These are phyloP conservation scores for Rhinoderma darwinii DNA, from an alignment of 2,113 vertebrate species.

Conservation along the genomic window DNA sequence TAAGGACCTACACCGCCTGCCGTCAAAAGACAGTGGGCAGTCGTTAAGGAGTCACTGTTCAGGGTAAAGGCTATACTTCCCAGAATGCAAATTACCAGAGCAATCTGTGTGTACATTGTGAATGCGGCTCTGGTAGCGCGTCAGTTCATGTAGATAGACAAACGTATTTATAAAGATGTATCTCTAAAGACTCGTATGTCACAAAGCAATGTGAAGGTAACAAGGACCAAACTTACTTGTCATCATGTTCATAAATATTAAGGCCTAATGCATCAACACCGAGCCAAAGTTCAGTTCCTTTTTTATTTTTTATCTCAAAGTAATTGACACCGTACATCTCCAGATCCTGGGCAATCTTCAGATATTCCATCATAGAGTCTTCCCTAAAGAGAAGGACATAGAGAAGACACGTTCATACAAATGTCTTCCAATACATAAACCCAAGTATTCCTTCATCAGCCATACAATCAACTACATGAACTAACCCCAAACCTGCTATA, in stretches of 20 bases:
- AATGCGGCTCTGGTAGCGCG: no score
- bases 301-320: conserved; percentile 99
- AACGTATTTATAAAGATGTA: no score
- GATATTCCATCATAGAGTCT: conserved; percentile 98
- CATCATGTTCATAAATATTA: conserved; percentile 96
- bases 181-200: neutral
- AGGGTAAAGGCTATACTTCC: no score
- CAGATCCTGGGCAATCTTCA: conserved; percentile 96
- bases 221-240: conserved; percentile 82
- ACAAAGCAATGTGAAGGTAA: neutral
- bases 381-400: conserved; percentile 76
- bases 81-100: no score
- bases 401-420: neutral
- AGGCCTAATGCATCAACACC: conserved; percentile 95
- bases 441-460: no score
- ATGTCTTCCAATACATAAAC: neutral
- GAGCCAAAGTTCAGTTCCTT: conserved; percentile 95
- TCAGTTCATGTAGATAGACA: no score
- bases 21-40: no score
- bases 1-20: no score
- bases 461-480: no score
- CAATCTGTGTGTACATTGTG: no score
- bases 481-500: no score
- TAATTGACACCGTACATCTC: conserved; percentile 99
- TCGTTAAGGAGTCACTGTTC: no score